Base-by-base conservation (phyloP, 1,140 invertebrate species). In the Hypothenemus hampei region DNA sequence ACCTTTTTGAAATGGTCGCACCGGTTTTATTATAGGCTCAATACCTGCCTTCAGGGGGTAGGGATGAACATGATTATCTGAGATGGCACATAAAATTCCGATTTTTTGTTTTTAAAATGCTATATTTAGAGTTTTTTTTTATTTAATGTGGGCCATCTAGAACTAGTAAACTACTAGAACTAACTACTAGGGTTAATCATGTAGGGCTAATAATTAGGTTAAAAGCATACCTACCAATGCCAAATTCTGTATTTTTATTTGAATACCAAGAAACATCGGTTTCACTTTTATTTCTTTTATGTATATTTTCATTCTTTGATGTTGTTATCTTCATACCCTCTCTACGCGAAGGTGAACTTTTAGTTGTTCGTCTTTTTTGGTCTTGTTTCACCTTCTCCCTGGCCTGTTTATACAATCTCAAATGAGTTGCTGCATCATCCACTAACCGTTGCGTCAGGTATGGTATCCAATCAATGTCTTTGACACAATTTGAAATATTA, bases 361-460 rank as follows among this genome's bases (percentile, higher is more conserved):
- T 48, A 67, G 73, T 54, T 69, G 75, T 56, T 74, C 75, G 57
- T 64, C 75, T 10, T 39, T 67, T 66, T 75, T 79, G 16, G 59
- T 69, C 21, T 69, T 71, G 24, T 77, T 83, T 80, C 58, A 81
- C 73, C 68, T 80, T 73, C 59, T 74, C 78, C 69, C 85, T 72
- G 55, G 87, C 80, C 72, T 83, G 89, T 72, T 78, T 84, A 69
- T 89, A 95, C 11, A 95, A 72, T 61, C 89, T 79, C 59, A 95
- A 78, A 73, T 96, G 92, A 15, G 86, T 87, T 4, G 90, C 91
- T 56, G 91, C 82, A 76, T 94, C 91, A 72, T 96, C 91, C 4
- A 94, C 89, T 48, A 95, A 77, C 50, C 83, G 78, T 23, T 88
- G 89, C 19, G 91, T 92, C 43, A 95, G 77, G 60, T 90, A 85